Conservation (phyloP, 2,888 invertebrate species). For the Disparrhopalites patrizii region DNA sequence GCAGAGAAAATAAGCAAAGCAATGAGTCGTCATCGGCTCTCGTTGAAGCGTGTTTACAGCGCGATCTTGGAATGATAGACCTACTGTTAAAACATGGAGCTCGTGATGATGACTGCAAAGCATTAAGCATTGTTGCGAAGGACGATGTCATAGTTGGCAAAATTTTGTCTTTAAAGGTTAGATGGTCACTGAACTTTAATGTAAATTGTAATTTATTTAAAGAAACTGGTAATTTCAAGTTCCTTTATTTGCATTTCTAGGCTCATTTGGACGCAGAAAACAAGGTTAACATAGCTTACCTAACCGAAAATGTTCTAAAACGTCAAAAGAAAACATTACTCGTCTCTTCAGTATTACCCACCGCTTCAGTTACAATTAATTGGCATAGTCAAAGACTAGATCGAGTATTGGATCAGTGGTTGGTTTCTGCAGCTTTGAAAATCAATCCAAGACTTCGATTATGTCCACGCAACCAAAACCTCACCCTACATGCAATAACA, state of each 20-base stretch:
- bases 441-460: slow-evolving; percentile 77
- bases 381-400: slow-evolving; percentile 81
- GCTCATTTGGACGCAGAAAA: slow-evolving; percentile 88
- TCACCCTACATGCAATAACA: slow-evolving; percentile 85
- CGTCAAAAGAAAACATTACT: slow-evolving; percentile 41
- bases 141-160: slow-evolving; percentile 74
- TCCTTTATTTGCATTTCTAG: slow-evolving; percentile 61
- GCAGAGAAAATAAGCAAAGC: slow-evolving; percentile 5
- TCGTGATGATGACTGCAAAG: slow-evolving; percentile 78
- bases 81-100: slow-evolving; percentile 75
- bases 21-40: slow-evolving; percentile 56
- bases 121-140: slow-evolving; percentile 69
- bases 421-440: slow-evolving; percentile 75
- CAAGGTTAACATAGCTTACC: slow-evolving; percentile 69
- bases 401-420: slow-evolving; percentile 71
- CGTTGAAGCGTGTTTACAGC: slow-evolving; percentile 65
- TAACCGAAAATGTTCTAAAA: slow-evolving; percentile 39
- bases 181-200: not conserved
- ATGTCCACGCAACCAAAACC: slow-evolving; percentile 62
- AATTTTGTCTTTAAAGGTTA: slow-evolving; percentile 65
- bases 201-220: not conserved
- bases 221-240: not conserved
- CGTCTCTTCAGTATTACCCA: slow-evolving; percentile 43
- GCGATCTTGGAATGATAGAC: slow-evolving; percentile 68
- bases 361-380: slow-evolving; percentile 60